Evolutionary conservation across 2,888 invertebrate genomes (phyloP).

Genomic region (Thymelicus sylvestris): DNA sequence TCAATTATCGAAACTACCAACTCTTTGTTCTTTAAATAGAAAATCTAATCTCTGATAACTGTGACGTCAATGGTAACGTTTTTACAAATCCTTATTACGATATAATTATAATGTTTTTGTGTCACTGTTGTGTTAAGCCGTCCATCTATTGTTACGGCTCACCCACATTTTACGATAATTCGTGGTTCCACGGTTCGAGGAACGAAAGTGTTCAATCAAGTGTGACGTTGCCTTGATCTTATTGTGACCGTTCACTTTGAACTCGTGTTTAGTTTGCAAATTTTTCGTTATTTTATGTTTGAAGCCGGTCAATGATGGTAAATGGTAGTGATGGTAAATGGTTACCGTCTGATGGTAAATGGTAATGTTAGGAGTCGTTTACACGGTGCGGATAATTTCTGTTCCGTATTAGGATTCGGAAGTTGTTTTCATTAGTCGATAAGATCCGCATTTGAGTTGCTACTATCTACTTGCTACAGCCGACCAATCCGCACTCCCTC

Average conservation of each 20-base stretch:
- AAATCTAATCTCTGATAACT: too few relatives aligned
- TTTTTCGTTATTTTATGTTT: too few relatives aligned
- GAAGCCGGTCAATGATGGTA: too few relatives aligned
- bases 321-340: too few relatives aligned
- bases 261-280: conserved; percentile 1
- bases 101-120: conserved; percentile 16
- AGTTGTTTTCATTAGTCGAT: too few relatives aligned
- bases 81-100: neutral
- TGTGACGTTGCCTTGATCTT: conserved; percentile 34
- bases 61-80: neutral
- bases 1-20: neutral
- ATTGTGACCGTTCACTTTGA: conserved; percentile 32
- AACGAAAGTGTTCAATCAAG: conserved; percentile 22
- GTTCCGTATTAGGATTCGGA: too few relatives aligned
- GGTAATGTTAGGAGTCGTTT: too few relatives aligned
- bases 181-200: conserved; percentile 13
- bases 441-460: too few relatives aligned
- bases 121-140: conserved; percentile 17
- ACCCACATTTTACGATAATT: conserved; percentile 20
- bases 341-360: too few relatives aligned
- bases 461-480: too few relatives aligned
- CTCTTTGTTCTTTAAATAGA: neutral
- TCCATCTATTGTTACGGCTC: conserved; percentile 9
- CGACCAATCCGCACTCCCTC: too few relatives aligned
- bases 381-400: too few relatives aligned